A percentile compares a stretch with the other conserved stretches of the same genome.
These are phyloP conservation scores for Samia ricini DNA, from an alignment of 1,140 invertebrate species.

Conservation along the genomic window DNA sequence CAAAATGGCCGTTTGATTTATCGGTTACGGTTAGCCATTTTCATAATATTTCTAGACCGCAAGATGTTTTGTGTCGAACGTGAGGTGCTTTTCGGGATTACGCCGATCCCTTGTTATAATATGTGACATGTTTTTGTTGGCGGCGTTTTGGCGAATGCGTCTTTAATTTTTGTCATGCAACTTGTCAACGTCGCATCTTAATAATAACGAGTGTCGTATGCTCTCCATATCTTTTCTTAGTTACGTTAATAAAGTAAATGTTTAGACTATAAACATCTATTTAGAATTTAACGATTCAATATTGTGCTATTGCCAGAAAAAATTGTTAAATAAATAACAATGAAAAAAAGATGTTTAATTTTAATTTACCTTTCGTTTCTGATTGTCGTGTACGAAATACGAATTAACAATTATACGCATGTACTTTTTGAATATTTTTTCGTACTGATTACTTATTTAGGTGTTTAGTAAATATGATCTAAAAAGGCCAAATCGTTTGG, in stretches of 20 bases:
- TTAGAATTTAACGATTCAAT: background rate
- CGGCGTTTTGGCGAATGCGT: slow-evolving; percentile 20
- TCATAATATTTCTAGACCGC: slow-evolving; percentile 63
- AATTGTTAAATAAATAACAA: no score
- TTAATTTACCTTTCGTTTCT: no score
- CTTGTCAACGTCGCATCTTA: background rate
- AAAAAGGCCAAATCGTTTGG: no score
- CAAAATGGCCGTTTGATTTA: slow-evolving; percentile 61
- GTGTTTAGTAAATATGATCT: no score
- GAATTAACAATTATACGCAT: no score
- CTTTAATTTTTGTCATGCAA: slow-evolving; percentile 9
- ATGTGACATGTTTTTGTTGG: slow-evolving; percentile 54
- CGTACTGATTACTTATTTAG: no score
- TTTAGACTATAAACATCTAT: slow-evolving; percentile 19
- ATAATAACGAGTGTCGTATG: background rate
- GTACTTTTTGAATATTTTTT: no score
- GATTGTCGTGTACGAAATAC: no score
- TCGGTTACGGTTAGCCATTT: slow-evolving; percentile 41
- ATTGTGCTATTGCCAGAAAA: background rate
- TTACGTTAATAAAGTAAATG: slow-evolving; percentile 23
- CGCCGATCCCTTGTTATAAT: slow-evolving; percentile 39
- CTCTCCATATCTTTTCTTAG: background rate
- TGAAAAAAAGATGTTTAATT: no score
- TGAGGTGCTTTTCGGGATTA: slow-evolving; percentile 48
- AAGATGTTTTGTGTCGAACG: slow-evolving; percentile 71